Base-by-base conservation (phyloP, 2,113 vertebrate genomes). In the Sprattus sprattus region DNA sequence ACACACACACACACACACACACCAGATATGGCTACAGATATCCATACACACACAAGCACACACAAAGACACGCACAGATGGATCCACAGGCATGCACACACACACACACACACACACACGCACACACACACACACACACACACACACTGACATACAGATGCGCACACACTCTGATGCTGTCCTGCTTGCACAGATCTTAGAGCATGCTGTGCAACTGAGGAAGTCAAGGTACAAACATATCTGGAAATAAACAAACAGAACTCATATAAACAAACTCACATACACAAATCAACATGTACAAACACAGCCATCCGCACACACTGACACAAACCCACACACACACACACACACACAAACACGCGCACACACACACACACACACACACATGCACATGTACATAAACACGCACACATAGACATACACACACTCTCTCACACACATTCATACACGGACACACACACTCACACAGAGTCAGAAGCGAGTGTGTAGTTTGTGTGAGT, bases 401-500 rank as follows among this genome's bases (percentile, higher is more conserved):
- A 22, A 64, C 60, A 64, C 6, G 2, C 60, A n/a, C n/a, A 4
- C 39, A 39, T 39, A 2, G 1, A 39, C 39, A 39, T 39, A 2
- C 64, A 25, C 22, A 67, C 64, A 67, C 78, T 86, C 20, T 86
- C 28, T 28, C 49, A 83, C 64, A 84, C 84, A 84, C 20, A 71
- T 82, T 82, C 71, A 83, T 52, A 67, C 50, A 88, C 32, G 85
- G 10, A 78, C 71, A 78, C 25, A 67, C 64, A 78, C 32, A 4
- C 71, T 39, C 71, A 78, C 71, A 78, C 28, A 39, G 32, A 78
- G 54, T 60, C 54, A 22, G 10, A 78, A 32, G 71, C 15, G 82
- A 78, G 84, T 60, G 84, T 81, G 84, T 67, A 75, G 84, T 82
- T 85, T 88, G 85, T 88, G 89, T 83, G 88, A 82, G 75, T 80